A percentile compares a stretch with the other conserved stretches of the same genome.
phyloP scores from a whole-genome alignment of 2,113 vertebrate genomes.

The Crotalus helleri region DNA sequence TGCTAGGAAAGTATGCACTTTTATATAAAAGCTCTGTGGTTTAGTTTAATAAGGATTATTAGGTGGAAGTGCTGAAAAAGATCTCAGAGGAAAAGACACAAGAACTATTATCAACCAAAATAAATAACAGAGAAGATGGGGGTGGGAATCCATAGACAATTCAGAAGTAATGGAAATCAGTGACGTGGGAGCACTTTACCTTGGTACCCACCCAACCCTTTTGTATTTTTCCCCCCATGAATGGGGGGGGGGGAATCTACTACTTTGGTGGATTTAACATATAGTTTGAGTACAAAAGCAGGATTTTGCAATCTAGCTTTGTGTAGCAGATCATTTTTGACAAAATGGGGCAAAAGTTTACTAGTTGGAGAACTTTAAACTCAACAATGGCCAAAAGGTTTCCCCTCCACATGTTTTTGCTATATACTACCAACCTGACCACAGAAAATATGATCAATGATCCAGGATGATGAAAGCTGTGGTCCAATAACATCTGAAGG shows the following conservation, averaged over 20 bases:
- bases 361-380: too few species aligned
- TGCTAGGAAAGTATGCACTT: not conserved
- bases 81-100: not conserved
- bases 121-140: not conserved
- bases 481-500: not conserved
- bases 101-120: not conserved
- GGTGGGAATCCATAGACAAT: not conserved
- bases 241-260: not conserved
- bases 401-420: not conserved
- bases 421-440: not conserved
- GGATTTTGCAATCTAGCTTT: not conserved
- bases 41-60: not conserved
- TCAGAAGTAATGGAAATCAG: not conserved
- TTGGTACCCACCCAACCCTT: not conserved
- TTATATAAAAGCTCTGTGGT: not conserved
- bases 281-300: not conserved
- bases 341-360: not conserved
- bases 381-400: not conserved
- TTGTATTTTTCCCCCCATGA: not conserved
- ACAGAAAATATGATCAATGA: not conserved
- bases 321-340: not conserved
- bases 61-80: not conserved
- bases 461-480: not conserved
- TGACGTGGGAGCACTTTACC: not conserved
- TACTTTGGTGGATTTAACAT: not conserved